Percentiles rank a stretch among this genome's conserved stretches.
Conservation (phyloP, 2,888 invertebrate genomes). For the Epistrophe grossulariae region DNA sequence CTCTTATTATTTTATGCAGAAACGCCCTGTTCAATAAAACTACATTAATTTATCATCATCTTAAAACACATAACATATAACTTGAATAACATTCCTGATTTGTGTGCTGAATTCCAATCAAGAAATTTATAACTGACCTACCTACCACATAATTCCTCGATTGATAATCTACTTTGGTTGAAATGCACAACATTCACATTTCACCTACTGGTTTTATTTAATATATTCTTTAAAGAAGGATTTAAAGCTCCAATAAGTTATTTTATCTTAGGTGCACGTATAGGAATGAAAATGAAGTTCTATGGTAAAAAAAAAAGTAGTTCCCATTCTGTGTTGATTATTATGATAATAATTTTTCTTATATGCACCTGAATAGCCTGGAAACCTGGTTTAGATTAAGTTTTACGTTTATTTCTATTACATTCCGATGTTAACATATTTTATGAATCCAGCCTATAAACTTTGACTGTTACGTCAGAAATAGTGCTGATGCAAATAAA, state of each 20-base stretch:
- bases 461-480: not conserved
- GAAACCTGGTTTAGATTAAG: conserved; percentile 5
- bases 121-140: conserved; percentile 5
- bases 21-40: not conserved
- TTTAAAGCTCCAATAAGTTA: conserved; percentile 1
- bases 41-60: not conserved
- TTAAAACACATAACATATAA: not conserved
- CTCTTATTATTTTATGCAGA: no score
- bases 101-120: conserved; percentile 10
- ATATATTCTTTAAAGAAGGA: conserved; percentile 6
- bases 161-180: conserved; percentile 8
- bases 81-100: not conserved
- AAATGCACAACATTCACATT: conserved; percentile 1
- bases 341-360: not conserved
- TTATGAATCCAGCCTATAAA: not conserved
- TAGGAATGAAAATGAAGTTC: not conserved
- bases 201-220: not conserved
- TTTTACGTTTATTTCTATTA: not conserved
- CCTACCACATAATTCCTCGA: not conserved
- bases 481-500: not conserved
- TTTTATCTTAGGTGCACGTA: not conserved
- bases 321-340: not conserved
- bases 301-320: conserved; percentile 5
- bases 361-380: conserved; percentile 1
- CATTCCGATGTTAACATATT: not conserved